These are phyloP conservation scores for Phrynocephalus forsythii DNA, from an alignment of 2,797 vertebrate genomes.

Conservation along the genomic window DNA sequence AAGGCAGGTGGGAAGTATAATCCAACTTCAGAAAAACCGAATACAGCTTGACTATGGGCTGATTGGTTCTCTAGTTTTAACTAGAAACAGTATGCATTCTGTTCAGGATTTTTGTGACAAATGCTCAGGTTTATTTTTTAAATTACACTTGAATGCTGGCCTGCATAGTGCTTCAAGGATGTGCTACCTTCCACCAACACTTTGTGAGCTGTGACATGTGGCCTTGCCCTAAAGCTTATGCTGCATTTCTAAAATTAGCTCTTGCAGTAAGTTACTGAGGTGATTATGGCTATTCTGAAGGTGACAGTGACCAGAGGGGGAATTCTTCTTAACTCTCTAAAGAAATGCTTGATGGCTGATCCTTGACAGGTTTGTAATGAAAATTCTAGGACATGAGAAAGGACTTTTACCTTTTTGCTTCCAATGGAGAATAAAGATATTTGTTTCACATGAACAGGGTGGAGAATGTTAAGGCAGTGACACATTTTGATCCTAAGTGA, in stretches of 20 bases:
- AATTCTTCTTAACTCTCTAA: slow-evolving; percentile 42
- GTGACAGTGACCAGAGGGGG: slow-evolving; percentile 55
- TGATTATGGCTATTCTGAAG: slow-evolving; percentile 61
- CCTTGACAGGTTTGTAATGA: fast-evolving
- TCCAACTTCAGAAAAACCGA: background rate
- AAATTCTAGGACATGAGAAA: background rate
- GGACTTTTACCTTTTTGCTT: background rate
- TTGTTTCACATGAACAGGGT: too few species aligned
- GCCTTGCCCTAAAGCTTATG: slow-evolving; percentile 53
- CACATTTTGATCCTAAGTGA: too few species aligned
- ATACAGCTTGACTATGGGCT: too few species aligned
- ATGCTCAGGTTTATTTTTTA: background rate
- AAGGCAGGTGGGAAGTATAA: background rate
- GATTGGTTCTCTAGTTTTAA: background rate
- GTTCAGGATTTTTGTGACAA: background rate
- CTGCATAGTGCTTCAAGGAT: background rate
- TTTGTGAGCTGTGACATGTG: slow-evolving; percentile 47
- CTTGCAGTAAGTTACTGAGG: background rate
- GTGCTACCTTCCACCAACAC: slow-evolving; percentile 24
- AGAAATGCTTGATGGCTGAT: slow-evolving; percentile 33
- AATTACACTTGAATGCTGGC: background rate
- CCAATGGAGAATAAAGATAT: too few species aligned
- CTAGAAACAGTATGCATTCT: background rate
- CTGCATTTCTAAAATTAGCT: slow-evolving; percentile 70
- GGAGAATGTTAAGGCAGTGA: too few species aligned